Evolutionary conservation across 53 echinoderm and acorn worm genomes (phyloP), one percentile per base, ranked within the genome.

Genomic region (Arbacia lixula): DNA sequence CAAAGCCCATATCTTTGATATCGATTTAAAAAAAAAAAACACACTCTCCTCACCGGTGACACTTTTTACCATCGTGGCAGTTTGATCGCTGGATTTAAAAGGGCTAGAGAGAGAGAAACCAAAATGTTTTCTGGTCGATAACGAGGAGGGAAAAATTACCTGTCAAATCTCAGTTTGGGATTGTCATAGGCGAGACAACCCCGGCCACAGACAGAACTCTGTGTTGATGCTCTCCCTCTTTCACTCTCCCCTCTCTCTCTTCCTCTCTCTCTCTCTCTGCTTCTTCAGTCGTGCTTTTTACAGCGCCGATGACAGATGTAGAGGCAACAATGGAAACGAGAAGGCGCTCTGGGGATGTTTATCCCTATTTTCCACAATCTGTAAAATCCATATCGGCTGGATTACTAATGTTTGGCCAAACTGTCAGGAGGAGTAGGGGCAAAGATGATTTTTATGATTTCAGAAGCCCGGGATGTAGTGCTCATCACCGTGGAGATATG

Each of bases 381-480:
- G 82, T 46, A 81, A 81, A 81, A 81, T 81, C 82, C 82, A 81
- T 81, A 81, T 63, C 50, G 82, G 64, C 32, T 63, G 82, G 82
- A 81, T 81, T 81, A 81, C 82, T 46, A 49, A 81, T 81, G 82
- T 81, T 81, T 81, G 46, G 82, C 32, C 34, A 29, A 81, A 64
- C 82, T 81, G 82, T 81, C 82, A 81, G 50, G 29, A 40, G 26
- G 42, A 22, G 63, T 43, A 43, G 20, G 34, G 62, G 34, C 64
- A 81, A 63, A 81, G 64, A 81, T 81, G 82, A 81, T 81, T 63
- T 81, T 63, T 81, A 81, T 81, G 82, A 81, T 81, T 63, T 63
- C 63, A 31, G 33, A 81, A 46, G 62, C 63, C 64, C 19, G 41
- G 49, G 64, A 41, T 43, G 82, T 46, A 63, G 82, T n/a, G 28